phyloP scores from a whole-genome alignment of 2,113 vertebrate species.

The Patagioenas fasciata region DNA sequence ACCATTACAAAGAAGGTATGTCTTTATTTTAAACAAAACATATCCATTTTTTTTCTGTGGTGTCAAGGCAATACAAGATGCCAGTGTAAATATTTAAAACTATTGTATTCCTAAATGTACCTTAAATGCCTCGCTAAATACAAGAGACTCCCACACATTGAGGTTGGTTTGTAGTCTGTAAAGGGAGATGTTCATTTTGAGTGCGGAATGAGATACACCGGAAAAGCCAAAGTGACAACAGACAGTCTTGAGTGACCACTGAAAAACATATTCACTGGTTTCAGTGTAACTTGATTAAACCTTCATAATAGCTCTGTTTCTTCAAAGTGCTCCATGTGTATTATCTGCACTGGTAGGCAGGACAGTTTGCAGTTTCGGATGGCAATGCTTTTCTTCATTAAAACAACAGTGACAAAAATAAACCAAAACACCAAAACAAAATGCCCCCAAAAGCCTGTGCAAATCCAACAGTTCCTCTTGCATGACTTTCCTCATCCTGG shows the following conservation, averaged over 20 bases:
- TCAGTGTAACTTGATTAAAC: not conserved
- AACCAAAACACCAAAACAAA: not conserved
- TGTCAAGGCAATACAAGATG: not conserved
- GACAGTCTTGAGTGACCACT: not conserved
- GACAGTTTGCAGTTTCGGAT: not conserved
- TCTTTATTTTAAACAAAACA: not conserved
- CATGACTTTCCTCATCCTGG: not conserved
- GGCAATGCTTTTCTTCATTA: not conserved
- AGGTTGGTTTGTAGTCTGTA: not conserved
- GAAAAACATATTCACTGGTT: rapidly evolving
- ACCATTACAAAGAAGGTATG: not conserved
- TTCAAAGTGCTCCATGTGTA: not conserved
- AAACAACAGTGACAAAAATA: not conserved
- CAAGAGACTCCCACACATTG: not conserved
- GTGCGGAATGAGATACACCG: not conserved
- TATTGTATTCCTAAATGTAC: not conserved
- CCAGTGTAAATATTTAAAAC: not conserved
- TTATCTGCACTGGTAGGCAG: not conserved
- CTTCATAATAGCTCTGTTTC: not conserved
- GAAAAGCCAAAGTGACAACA: not conserved
- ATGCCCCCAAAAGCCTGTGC: not conserved
- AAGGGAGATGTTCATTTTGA: not conserved
- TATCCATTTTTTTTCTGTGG: not conserved
- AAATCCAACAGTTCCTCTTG: not conserved
- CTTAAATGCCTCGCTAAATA: not conserved